A percentile compares a stretch with the other conserved stretches of the same genome.
Evolutionary conservation across 2,888 invertebrate species (phyloP).

Genomic region (Pammene aurita): DNA sequence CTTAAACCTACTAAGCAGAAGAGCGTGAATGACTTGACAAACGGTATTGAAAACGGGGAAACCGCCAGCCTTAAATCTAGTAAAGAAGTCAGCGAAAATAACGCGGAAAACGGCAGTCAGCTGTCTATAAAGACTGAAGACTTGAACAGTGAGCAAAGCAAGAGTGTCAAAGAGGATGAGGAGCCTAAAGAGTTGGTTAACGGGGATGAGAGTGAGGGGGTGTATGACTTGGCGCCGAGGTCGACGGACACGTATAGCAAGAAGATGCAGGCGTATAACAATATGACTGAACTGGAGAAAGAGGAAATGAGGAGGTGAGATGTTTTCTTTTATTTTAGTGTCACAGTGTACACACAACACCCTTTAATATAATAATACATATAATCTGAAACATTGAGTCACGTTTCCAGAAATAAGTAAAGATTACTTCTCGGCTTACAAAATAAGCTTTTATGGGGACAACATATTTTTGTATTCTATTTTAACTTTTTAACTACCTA

Average conservation of each 20-base stretch:
- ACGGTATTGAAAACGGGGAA: slow-evolving; percentile 67
- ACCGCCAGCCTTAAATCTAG: slow-evolving; percentile 70
- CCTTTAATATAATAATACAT: too few species aligned
- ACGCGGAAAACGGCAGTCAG: slow-evolving; percentile 70
- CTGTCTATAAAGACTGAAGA: slow-evolving; percentile 74
- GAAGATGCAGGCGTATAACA: slow-evolving; percentile 78
- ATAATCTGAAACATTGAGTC: too few species aligned
- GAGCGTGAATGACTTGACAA: slow-evolving; percentile 67
- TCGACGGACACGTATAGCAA: slow-evolving; percentile 76
- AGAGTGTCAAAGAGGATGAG: slow-evolving; percentile 56
- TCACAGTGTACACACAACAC: too few species aligned
- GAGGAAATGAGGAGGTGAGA: slow-evolving; percentile 74
- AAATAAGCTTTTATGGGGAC: too few species aligned
- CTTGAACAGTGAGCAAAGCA: slow-evolving; percentile 69
- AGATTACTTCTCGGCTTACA: too few species aligned
- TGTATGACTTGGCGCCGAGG: slow-evolving; percentile 73
- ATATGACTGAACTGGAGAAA: slow-evolving; percentile 74
- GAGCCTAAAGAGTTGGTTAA: slow-evolving; percentile 69
- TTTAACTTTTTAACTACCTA: too few species aligned
- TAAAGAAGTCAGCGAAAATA: slow-evolving; percentile 62
- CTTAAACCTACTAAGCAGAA: slow-evolving; percentile 63
- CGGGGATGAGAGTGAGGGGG: slow-evolving; percentile 72
- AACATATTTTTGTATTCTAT: too few species aligned
- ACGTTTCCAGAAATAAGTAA: too few species aligned
- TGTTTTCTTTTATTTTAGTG: too few species aligned